Percentiles rank a stretch among this genome's conserved stretches.
phyloP scores from a whole-genome alignment of 1,140 invertebrate genomes.

The Homalodisca vitripennis region DNA sequence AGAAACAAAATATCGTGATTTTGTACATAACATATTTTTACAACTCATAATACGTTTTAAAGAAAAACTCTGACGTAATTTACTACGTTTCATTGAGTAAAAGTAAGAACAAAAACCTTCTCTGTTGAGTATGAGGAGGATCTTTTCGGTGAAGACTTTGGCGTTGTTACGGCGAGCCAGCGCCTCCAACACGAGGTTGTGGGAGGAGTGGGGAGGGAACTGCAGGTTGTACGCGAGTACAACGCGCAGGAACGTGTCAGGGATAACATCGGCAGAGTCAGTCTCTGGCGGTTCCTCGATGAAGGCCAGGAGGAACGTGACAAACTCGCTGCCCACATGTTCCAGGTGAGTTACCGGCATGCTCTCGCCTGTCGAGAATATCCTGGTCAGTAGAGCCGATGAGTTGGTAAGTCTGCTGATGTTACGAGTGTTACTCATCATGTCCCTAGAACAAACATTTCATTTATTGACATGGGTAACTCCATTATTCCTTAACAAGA shows the following conservation, averaged over 20 bases:
- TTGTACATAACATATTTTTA: too few relatives aligned
- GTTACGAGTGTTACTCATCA: slow-evolving; percentile 68
- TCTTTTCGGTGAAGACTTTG: slow-evolving; percentile 87
- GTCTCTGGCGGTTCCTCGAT: slow-evolving; percentile 72
- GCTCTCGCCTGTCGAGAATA: slow-evolving; percentile 85
- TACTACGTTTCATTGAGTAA: too few relatives aligned
- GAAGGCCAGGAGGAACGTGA: slow-evolving; percentile 72
- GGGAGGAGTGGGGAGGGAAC: slow-evolving; percentile 61
- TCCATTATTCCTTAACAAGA: too few relatives aligned
- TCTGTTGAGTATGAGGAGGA: slow-evolving; percentile 80
- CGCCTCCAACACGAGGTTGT: slow-evolving; percentile 69
- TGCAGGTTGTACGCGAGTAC: slow-evolving; percentile 88
- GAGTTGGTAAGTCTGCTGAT: slow-evolving; percentile 70
- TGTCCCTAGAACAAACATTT: slow-evolving; percentile 54
- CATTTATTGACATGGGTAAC: too few relatives aligned
- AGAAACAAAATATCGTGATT: too few relatives aligned
- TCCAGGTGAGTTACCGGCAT: slow-evolving; percentile 81
- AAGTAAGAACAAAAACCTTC: too few relatives aligned
- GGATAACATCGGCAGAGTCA: slow-evolving; percentile 63
- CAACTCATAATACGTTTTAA: too few relatives aligned
- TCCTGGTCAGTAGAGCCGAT: slow-evolving; percentile 75
- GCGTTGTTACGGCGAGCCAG: slow-evolving; percentile 67
- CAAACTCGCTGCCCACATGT: slow-evolving; percentile 75
- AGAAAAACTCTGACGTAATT: too few relatives aligned
- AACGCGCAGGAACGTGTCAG: slow-evolving; percentile 78